Evolutionary conservation across 2,113 vertebrate species (phyloP), one percentile per base, ranked within the genome.

Genomic region (Panthera leo): DNA sequence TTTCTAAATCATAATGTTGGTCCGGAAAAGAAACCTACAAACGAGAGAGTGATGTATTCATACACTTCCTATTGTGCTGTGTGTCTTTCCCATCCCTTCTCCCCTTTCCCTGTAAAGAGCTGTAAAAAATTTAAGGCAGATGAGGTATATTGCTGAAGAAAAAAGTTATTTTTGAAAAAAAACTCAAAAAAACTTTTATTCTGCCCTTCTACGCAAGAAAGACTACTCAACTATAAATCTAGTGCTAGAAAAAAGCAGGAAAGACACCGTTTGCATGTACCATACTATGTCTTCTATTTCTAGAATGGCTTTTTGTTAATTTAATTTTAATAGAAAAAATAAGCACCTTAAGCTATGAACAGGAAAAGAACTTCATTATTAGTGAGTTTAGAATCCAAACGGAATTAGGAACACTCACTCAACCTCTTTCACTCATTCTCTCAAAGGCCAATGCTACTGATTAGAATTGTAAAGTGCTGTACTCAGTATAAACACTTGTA

Each of bases 121-220:
- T 98, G 98, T 98, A 98, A 98, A 98, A 98, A 99, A 98, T 96
- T 99, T 99, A 99, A 99, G 99, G 98, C 99, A 98, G 98, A 98
- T 98, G 98, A 99, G 98, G 98, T 98, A 98, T 98, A 98, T 98
- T 98, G 98, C 99, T 96, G 98, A 99, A 99, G 97, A 97, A 97
- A 98, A 98, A 98, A 98, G 96, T 98, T 98, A 98, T 97, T 94
- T 98, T 98, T 96, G 95, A 95, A 95, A 98, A 98, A 96, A 97
- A 98, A 97, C 76, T 89, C 61, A 96, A 97, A 97, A 97, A 97
- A 97, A 85, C 94, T 98, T 98, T 98, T 98, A 97, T 97, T 98
- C 98, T 98, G 97, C 97, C 98, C 98, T 98, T 97, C 98, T 98
- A 98, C 97, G 98, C 97, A 98, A 98, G 98, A 95, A 98, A 99